Evolutionary conservation across 2,888 invertebrate species (phyloP).

Genomic region (Cryptocheilus praepositus): DNA sequence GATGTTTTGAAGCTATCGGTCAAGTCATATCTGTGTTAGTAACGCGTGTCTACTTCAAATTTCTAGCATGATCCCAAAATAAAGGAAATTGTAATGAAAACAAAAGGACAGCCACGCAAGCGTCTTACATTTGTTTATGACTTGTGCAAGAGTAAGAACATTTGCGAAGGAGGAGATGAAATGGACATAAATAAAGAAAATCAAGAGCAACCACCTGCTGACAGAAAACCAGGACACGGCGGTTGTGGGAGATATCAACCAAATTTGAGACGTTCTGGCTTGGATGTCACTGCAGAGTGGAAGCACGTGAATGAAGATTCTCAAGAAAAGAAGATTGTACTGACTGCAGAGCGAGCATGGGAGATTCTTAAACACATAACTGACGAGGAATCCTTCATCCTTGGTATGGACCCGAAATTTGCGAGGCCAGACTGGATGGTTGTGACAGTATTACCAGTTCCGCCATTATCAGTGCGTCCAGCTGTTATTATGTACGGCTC

Average conservation of each 20-base stretch:
- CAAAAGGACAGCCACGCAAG: conserved; percentile 96
- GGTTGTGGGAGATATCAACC: conserved; percentile 99
- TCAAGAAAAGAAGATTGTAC: conserved; percentile 94
- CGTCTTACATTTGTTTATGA: conserved; percentile 97
- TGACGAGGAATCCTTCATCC: conserved; percentile 96
- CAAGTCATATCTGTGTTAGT: conserved; percentile 29
- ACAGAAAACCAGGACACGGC: conserved; percentile 86
- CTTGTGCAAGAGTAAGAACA: conserved; percentile 97
- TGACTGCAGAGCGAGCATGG: conserved; percentile 97
- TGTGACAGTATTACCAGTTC: conserved; percentile 96
- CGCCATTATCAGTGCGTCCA: conserved; percentile 96
- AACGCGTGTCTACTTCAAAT: no score
- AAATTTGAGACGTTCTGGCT: conserved; percentile 89
- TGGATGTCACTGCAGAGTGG: conserved; percentile 98
- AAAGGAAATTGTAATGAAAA: conserved; percentile 95
- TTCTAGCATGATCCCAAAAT: conserved; percentile 92
- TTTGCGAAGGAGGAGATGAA: conserved; percentile 99
- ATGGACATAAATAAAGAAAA: conserved; percentile 93
- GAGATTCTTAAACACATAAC: conserved; percentile 97
- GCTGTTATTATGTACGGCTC: conserved; percentile 99
- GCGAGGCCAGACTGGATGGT: conserved; percentile 99
- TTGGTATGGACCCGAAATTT: conserved; percentile 97
- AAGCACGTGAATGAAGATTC: conserved; percentile 98
- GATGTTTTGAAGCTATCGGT: no score
- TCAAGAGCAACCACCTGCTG: conserved; percentile 76